Percentiles rank a stretch among this genome's conserved stretches.
These are phyloP conservation scores for Anolis carolinensis DNA, from an alignment of 2,113 vertebrate genomes.

Conservation along the genomic window DNA sequence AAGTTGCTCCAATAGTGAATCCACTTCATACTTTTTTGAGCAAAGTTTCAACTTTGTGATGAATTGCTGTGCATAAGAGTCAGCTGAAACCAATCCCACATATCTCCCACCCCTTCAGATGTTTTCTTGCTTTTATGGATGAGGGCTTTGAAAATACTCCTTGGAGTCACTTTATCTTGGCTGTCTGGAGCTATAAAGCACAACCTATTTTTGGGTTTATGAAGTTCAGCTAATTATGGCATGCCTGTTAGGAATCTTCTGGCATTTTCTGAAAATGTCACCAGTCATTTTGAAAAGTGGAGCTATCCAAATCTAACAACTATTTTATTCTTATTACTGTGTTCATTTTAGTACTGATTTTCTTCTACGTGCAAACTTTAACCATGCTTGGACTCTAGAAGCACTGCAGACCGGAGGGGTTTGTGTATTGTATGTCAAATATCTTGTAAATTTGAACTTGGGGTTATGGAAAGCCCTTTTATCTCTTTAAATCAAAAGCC, in stretches of 20 bases:
- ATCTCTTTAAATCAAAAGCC: not conserved
- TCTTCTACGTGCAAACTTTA: not conserved
- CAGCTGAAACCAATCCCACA: not conserved
- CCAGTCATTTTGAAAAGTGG: conserved; percentile 21
- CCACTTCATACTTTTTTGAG: not conserved
- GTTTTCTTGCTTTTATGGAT: not conserved
- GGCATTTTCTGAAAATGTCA: conserved; percentile 31
- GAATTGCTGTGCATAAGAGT: not conserved
- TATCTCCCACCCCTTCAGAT: not conserved
- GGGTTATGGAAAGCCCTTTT: not conserved
- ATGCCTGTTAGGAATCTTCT: conserved; percentile 9
- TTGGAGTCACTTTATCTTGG: not conserved
- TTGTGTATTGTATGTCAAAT: not conserved
- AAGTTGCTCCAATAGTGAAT: not conserved
- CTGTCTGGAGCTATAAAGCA: not conserved
- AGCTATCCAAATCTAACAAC: not conserved
- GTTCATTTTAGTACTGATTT: not conserved
- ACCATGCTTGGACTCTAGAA: not conserved
- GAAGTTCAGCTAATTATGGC: conserved; percentile 9
- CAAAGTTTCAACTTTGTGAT: not conserved
- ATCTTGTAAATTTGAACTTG: not conserved
- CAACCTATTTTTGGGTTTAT: conserved; percentile 7
- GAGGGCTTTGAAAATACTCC: not conserved
- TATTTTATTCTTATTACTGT: not conserved
- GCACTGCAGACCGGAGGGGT: not conserved